A percentile compares a stretch with the other conserved stretches of the same genome.
phyloP scores from a whole-genome alignment of 2,888 invertebrate species.

The Heteromurus nitidus region DNA sequence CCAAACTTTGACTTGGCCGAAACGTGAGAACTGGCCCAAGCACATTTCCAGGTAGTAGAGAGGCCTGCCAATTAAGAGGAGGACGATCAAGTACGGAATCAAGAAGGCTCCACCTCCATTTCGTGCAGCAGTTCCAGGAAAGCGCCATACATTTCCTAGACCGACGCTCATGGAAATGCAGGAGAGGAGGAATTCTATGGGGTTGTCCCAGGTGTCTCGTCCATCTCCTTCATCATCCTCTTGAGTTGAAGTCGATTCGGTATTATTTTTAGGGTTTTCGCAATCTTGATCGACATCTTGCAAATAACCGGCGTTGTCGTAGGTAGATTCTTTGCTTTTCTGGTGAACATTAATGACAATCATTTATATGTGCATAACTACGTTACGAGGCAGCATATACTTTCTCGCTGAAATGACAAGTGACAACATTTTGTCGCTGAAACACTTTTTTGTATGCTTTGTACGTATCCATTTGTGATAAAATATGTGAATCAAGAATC shows the following conservation, averaged over 20 bases:
- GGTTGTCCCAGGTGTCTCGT: constrained; percentile 78
- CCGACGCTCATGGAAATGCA: constrained; percentile 85
- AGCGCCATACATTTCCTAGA: constrained; percentile 76
- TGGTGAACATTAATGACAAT: background rate
- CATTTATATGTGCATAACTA: no score
- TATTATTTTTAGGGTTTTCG: no score
- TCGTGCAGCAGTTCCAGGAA: constrained; percentile 43
- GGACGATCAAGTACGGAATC: constrained; percentile 74
- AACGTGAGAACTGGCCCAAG: constrained; percentile 77
- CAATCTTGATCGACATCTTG: no score
- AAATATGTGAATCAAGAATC: no score
- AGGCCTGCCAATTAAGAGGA: constrained; percentile 74
- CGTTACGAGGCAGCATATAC: no score
- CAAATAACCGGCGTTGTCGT: no score
- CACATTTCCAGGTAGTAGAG: constrained; percentile 77
- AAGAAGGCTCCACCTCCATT: constrained; percentile 73
- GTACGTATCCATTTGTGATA: no score
- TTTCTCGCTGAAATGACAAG: no score
- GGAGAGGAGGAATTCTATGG: constrained; percentile 82
- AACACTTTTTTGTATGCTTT: no score
- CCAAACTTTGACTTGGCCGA: constrained; percentile 80
- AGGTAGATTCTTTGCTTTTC: no score
- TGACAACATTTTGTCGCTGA: no score
- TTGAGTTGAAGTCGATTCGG: no score
- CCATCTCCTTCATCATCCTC: constrained; percentile 31